These are phyloP conservation scores for Halichoerus grypus DNA, from an alignment of 2,113 vertebrate species.

Conservation along the genomic window DNA sequence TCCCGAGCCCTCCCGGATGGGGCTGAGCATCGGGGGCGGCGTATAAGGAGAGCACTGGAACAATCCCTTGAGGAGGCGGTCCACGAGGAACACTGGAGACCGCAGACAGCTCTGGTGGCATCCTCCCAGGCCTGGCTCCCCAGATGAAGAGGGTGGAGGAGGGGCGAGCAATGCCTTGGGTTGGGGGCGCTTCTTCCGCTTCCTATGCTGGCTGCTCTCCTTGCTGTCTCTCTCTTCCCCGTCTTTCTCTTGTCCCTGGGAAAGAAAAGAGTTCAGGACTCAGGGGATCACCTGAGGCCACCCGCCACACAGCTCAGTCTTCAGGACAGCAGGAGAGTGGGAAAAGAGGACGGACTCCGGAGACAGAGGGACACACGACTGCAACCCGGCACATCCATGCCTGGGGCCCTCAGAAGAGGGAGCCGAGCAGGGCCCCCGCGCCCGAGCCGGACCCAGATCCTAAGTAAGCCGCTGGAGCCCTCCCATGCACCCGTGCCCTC, in stretches of 20 bases:
- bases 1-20: constrained; percentile 86
- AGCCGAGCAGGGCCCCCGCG: fast-evolving
- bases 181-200: constrained; percentile 72
- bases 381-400: fast-evolving
- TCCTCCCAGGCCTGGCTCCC: background rate
- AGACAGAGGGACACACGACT: background rate
- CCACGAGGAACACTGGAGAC: constrained; percentile 84
- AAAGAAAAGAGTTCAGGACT: background rate
- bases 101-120: constrained; percentile 86
- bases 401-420: background rate
- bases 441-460: background rate
- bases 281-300: background rate
- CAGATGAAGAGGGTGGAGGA: background rate
- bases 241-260: constrained; percentile 71
- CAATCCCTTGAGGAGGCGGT: constrained; percentile 82
- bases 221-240: constrained; percentile 51
- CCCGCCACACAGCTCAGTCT: background rate
- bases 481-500: background rate
- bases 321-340: background rate
- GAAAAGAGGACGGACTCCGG: background rate
- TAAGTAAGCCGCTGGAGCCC: background rate
- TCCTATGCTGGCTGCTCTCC: constrained; percentile 60
- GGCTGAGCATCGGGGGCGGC: constrained; percentile 90
- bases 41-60: constrained; percentile 87
- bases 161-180: constrained; percentile 76